These are phyloP conservation scores for Melanocharis versteri DNA, from an alignment of 2,113 vertebrate genomes.

Conservation along the genomic window DNA sequence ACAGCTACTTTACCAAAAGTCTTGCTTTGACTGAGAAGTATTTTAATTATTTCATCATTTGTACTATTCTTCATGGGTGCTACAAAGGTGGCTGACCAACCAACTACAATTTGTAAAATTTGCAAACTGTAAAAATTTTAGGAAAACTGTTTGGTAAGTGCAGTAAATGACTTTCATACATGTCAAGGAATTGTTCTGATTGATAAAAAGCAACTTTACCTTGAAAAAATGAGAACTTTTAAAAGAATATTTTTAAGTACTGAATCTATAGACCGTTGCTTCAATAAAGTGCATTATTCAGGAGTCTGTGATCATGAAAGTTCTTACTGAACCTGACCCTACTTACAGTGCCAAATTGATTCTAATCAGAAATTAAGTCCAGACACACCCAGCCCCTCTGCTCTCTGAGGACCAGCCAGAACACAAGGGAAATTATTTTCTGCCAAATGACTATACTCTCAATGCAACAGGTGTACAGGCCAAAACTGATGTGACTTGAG, in stretches of 20 bases:
- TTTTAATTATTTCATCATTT: not conserved
- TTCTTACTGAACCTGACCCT: not conserved
- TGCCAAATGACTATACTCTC: not conserved
- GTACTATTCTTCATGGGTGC: not conserved
- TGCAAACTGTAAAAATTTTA: not conserved
- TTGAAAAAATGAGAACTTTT: not conserved
- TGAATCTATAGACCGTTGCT: not conserved
- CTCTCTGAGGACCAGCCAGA: not conserved
- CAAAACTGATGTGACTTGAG: not conserved
- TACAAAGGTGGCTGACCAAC: not conserved
- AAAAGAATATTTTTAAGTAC: not conserved
- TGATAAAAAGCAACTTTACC: too few relatives aligned
- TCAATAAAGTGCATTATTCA: not conserved
- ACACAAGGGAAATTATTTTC: not conserved
- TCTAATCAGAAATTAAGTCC: not conserved
- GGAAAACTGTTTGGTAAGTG: not conserved
- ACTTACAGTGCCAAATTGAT: not conserved
- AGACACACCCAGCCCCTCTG: fast-evolving
- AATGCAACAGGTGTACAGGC: not conserved
- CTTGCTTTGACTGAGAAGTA: not conserved
- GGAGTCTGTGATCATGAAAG: not conserved
- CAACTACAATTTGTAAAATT: not conserved
- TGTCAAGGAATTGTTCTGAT: not conserved
- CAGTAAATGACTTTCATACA: not conserved
- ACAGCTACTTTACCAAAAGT: not conserved